These are phyloP conservation scores for Rhinella marina DNA, from an alignment of 2,797 vertebrate genomes.

Conservation along the genomic window DNA sequence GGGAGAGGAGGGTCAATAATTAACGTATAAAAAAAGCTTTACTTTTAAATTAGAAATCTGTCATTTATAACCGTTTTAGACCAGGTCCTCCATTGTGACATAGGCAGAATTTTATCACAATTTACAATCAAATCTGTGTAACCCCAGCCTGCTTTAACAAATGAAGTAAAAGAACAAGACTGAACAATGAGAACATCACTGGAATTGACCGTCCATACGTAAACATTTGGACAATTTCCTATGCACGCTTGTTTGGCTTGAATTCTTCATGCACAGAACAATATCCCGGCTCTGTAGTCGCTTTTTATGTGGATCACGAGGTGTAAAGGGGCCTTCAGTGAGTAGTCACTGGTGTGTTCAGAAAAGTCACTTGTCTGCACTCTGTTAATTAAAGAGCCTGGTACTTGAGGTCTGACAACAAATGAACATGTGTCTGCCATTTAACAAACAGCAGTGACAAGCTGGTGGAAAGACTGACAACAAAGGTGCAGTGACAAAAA, in stretches of 20 bases:
- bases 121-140: not conserved
- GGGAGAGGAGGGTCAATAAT: not conserved
- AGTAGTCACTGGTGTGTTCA: not conserved
- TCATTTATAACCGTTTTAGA: not conserved
- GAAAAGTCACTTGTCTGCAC: not conserved
- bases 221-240: not conserved
- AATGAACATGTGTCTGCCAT: not conserved
- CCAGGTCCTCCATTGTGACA: not conserved
- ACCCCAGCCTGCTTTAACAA: not conserved
- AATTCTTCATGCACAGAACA: not conserved
- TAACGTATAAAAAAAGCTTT: too few species aligned
- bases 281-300: not conserved
- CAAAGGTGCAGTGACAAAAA: not conserved
- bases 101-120: not conserved
- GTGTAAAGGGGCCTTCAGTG: not conserved
- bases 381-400: not conserved
- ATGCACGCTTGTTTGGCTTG: not conserved
- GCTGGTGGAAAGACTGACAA: not conserved
- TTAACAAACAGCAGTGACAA: not conserved
- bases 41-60: not conserved
- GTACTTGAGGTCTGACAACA: conserved; percentile 12
- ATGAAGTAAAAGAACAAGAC: not conserved
- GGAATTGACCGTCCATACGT: not conserved
- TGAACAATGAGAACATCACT: not conserved
- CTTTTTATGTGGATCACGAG: not conserved